Evolutionary conservation across 2,888 invertebrate species (phyloP), one percentile per base, ranked within the genome.

Genomic region (Leptarthrus brevirostris): DNA sequence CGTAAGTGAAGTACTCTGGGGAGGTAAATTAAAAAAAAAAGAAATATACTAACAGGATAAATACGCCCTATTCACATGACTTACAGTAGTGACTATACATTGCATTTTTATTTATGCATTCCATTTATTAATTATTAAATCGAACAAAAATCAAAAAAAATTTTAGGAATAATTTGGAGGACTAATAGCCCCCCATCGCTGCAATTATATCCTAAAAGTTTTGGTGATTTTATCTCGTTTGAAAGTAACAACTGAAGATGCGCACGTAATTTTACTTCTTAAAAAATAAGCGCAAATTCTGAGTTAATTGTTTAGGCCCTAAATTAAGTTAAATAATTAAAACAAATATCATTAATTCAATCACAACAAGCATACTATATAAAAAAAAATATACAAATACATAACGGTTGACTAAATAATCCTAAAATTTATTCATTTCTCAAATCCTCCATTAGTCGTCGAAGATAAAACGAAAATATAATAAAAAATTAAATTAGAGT

Each of bases 41-140:
- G n/a, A 20, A 71, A 40, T 24, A 71, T 24, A 12, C 49, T 52
- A 71, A 54, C 16, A 71, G 54, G 54, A 71, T 71, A 71, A 71
- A 71, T 72, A 72, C 53, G 54, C 58, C 69, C 74, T 76, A 74
- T 76, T 69, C 72, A 74, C 72, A 74, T 80, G 80, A 80, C 84
- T 84, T 84, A 84, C 83, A 83, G 79, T 85, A 85, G 83, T 84
- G 84, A 84, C 84, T 84, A 85, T 84, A 84, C 83, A 85, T 83
- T 83, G 81, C 79, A 80, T 81, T 82, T 40, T 40, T 40, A 47
- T 52, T 18, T 18, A 52, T 52, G 16, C 16, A 3, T n/a, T 2
- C 2, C n/a, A n/a, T n/a, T n/a, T 47, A 52, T 12, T 20, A 52
- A 52, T 6, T 6, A 52, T 10, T 20, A n/a, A n/a, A n/a, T 52